Evolutionary conservation across 2,888 invertebrate species (phyloP), one percentile per base, ranked within the genome.

Genomic region (Darwinula stevensoni): DNA sequence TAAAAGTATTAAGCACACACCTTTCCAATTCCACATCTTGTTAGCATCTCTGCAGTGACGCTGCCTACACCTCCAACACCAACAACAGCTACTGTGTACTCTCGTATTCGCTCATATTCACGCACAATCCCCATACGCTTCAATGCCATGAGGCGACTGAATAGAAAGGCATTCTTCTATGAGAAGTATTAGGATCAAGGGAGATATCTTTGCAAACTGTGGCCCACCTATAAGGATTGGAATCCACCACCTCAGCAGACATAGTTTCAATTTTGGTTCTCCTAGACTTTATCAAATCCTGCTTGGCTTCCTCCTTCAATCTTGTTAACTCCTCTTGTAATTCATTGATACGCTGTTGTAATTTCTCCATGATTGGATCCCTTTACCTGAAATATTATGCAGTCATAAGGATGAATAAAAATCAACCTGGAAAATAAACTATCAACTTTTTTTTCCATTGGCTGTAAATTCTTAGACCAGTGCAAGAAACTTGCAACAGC

Each of bases 31-130:
- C 94, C 97, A 53, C 97, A 99, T 38, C 97, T 60, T 2, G 94
- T 91, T 31, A 99, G 57, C 97, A 99, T 99, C 58, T 99, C 97
- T 27, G 97, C 91, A 2, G 97, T 86, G 2, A 99, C 97, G 57
- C 88, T 88, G 27, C 97, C 97, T n/a, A 99, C 94, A 18, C 97
- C 97, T 2, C 97, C 97, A 0, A 99, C 72, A 3, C 97, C 97
- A 6, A 99, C 86, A 26, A 99, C 67, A 4, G 80, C 82, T 3
- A 97, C 75, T 0, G 84, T 66, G 49, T 67, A 67, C 18, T 73
- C 67, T 26, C 94, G 62, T 38, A 84, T 82, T 44, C 67, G 67
- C 56, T 94, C 91, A 50, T 97, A 97, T 51, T 99, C 80, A 41
- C 86, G 65, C 2, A 97, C 97, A 40, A 99, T 91, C 17, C 97